Percentiles rank a stretch among this genome's conserved stretches.
Evolutionary conservation across 1,140 invertebrate genomes (phyloP).

Genomic region (Drosophila grimshawi): DNA sequence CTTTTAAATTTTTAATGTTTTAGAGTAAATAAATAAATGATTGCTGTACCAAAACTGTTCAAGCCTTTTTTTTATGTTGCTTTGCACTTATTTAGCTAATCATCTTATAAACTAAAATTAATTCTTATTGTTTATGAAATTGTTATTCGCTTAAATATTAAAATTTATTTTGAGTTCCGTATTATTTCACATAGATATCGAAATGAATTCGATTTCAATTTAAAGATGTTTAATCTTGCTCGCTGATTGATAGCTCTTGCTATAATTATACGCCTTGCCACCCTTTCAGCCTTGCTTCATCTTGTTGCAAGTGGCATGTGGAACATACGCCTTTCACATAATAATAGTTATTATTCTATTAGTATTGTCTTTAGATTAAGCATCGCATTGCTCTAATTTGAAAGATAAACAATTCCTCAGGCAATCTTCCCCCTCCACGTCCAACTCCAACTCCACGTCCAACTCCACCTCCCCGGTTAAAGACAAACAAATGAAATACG

Average conservation of each 20-base stretch:
- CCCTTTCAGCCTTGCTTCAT: conserved; percentile 2
- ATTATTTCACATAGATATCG: too few relatives aligned
- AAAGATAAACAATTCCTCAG: conserved; percentile 60
- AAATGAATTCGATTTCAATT: too few relatives aligned
- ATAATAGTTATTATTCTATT: conserved; percentile 26
- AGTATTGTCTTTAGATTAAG: conserved; percentile 65
- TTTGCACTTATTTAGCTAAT: too few relatives aligned
- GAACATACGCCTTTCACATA: not conserved
- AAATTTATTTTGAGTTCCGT: too few relatives aligned
- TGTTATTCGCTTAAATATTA: too few relatives aligned
- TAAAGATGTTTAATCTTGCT: not conserved
- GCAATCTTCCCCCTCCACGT: not conserved
- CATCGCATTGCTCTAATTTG: conserved; percentile 55
- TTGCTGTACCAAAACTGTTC: too few relatives aligned
- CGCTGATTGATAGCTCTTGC: not conserved
- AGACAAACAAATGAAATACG: conserved; percentile 68
- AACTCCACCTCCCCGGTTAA: not conserved
- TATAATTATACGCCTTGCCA: not conserved
- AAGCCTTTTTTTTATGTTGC: too few relatives aligned
- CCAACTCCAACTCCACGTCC: not conserved
- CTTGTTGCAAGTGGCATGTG: conserved; percentile 11
- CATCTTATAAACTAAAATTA: too few relatives aligned
- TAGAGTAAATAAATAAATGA: too few relatives aligned
- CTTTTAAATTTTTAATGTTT: too few relatives aligned
- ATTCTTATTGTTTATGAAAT: too few relatives aligned